Evolutionary conservation across 1,140 invertebrate species (phyloP).

Genomic region (Acyrthosiphon pisum): DNA sequence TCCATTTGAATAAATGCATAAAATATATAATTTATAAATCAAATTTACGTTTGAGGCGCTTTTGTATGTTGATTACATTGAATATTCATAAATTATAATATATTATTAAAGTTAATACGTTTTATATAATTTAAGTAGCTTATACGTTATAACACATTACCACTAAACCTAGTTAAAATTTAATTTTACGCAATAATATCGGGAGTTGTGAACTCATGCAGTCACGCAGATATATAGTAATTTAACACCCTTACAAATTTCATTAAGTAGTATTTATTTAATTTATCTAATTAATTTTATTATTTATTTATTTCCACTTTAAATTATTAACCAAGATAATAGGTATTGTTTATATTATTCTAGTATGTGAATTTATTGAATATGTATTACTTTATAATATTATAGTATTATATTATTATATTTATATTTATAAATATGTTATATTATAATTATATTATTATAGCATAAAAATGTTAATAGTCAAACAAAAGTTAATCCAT

Average conservation of each 20-base stretch:
- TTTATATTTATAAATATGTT: too few relatives aligned
- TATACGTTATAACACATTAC: background rate
- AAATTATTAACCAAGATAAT: background rate
- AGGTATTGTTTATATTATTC: background rate
- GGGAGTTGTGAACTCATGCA: background rate
- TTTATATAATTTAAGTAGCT: background rate
- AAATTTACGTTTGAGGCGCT: background rate
- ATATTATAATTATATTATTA: too few relatives aligned
- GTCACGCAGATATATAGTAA: background rate
- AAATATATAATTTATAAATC: background rate
- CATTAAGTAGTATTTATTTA: background rate
- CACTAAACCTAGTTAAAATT: background rate
- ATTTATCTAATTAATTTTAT: background rate
- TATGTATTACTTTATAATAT: background rate
- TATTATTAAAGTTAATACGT: background rate
- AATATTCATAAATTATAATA: constrained; percentile 1
- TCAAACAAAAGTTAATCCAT: background rate
- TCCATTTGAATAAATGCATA: background rate
- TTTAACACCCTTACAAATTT: background rate
- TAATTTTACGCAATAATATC: background rate
- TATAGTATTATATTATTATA: background rate
- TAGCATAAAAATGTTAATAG: too few relatives aligned
- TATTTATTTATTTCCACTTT: background rate
- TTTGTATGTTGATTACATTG: background rate
- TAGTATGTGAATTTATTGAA: background rate